Conservation (phyloP, 2,797 vertebrate species). For the Oryzias dopingdopingensis region DNA sequence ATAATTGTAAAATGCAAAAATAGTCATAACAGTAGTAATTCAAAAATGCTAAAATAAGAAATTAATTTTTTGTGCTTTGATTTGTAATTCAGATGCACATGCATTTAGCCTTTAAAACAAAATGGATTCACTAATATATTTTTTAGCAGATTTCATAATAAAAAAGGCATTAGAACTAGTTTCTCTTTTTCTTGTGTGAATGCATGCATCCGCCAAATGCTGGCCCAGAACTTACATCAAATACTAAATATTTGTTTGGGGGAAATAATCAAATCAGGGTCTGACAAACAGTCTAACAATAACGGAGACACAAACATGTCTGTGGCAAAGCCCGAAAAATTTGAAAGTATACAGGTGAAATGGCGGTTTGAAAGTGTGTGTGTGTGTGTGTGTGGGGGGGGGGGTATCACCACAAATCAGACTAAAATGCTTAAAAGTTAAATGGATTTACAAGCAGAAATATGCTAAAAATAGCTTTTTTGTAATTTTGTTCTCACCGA, state of each 20-base stretch:
- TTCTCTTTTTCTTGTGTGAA: slow-evolving; percentile 46
- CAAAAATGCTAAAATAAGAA: no score
- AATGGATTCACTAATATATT: no score
- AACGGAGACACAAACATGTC: slow-evolving; percentile 37
- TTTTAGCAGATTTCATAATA: no score
- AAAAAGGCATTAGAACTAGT: slow-evolving; percentile 11
- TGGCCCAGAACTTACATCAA: slow-evolving; percentile 29
- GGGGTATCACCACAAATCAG: slow-evolving; percentile 7
- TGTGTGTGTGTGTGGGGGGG: no score
- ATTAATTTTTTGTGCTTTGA: no score
- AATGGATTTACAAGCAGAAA: slow-evolving; percentile 9
- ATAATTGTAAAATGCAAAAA: no score
- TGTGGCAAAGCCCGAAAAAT: slow-evolving; percentile 9
- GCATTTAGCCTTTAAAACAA: background rate
- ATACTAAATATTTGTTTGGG: slow-evolving; percentile 40
- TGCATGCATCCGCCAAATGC: slow-evolving; percentile 50
- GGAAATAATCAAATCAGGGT: slow-evolving; percentile 48
- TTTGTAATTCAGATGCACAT: no score
- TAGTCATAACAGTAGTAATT: no score
- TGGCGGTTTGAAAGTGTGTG: slow-evolving; percentile 2
- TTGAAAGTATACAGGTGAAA: slow-evolving; percentile 7
- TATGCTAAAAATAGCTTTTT: slow-evolving; percentile 12
- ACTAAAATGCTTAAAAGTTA: slow-evolving; percentile 14
- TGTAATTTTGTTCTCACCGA: slow-evolving; percentile 14
- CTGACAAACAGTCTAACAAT: slow-evolving; percentile 32